Evolutionary conservation across 2,888 invertebrate species (phyloP), one percentile per base, ranked within the genome.

Genomic region (Mesochorus sp.): DNA sequence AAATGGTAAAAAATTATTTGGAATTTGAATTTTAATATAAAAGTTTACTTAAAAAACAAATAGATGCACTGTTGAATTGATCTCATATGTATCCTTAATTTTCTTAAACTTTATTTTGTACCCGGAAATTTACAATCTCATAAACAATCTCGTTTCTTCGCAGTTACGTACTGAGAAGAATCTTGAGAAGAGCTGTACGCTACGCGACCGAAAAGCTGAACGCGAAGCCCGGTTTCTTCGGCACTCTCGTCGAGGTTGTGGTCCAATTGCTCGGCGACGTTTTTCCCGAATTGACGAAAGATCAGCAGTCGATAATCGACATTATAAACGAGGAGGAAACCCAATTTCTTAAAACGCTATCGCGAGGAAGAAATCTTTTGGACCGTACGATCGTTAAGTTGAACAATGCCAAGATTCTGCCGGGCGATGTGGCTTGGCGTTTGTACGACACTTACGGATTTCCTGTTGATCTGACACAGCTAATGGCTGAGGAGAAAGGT

Each of bases 401-500:
- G 34, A 94, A 94, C 59, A 92, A 92, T 73, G 93, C 93, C 0
- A 88, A 91, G 3, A 92, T 94, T 53, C 92, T 99, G 80, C 98
- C 99, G 37, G 98, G 99, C 67, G 98, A 99, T 91, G 95, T 99
- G 57, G 99, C 99, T 0, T 99, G 99, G 99, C 94, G 98, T 73
- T 92, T 99, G 70, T 99, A 99, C 91, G 99, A 99, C 88, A 99
- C 99, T 0, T 99, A 99, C 89, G 99, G 99, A 14, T 99, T 99
- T 90, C 99, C 99, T 0, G 94, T 99, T 66, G 99, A 99, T 93
- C 93, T 99, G 80, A 99, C 99, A 0, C 96, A 96, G 86, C 92
- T 99, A 31, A 99, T 99, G 99, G 96, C 96, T 57, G 99, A 99
- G 92, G 99, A 99, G 92, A 97, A 96, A 87, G 96, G 96, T 0